These are phyloP conservation scores for Hyperopisus bebe DNA, from an alignment of 2,113 vertebrate species.

Conservation along the genomic window DNA sequence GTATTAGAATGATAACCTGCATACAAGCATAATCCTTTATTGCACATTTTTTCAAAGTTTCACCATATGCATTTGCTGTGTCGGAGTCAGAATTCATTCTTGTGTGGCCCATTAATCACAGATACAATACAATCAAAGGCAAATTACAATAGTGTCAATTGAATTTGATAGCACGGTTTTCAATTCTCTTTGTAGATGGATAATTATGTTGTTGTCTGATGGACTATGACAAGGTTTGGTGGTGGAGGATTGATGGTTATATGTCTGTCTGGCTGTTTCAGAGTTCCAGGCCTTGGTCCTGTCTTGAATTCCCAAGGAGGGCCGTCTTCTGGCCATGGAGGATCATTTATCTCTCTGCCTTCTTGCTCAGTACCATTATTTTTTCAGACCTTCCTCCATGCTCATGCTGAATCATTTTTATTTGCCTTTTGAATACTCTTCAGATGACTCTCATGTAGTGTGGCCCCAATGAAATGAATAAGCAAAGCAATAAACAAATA, in stretches of 20 bases:
- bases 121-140: not conserved
- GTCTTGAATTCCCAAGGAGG: slow-evolving; percentile 61
- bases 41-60: not conserved
- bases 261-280: slow-evolving; percentile 47
- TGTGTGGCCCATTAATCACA: not conserved
- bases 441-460: slow-evolving; percentile 25
- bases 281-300: slow-evolving; percentile 89
- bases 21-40: not conserved
- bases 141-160: not conserved
- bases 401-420: slow-evolving; percentile 19
- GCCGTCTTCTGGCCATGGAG: slow-evolving; percentile 7
- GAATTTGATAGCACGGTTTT: not conserved
- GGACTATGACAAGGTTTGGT: not conserved
- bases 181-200: not conserved
- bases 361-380: slow-evolving; percentile 32
- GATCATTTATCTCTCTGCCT: not conserved
- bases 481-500: slow-evolving; percentile 35
- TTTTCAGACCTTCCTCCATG: slow-evolving; percentile 29
- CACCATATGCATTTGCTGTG: not conserved
- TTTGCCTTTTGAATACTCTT: slow-evolving; percentile 37
- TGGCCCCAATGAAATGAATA: slow-evolving; percentile 24
- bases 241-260: slow-evolving; percentile 6
- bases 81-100: not conserved
- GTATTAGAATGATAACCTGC: not conserved
- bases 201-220: not conserved